Percentiles rank a stretch among this genome's conserved stretches.
Conservation (phyloP, 2,888 invertebrate genomes). For the Petrolisthes manimaculis region DNA sequence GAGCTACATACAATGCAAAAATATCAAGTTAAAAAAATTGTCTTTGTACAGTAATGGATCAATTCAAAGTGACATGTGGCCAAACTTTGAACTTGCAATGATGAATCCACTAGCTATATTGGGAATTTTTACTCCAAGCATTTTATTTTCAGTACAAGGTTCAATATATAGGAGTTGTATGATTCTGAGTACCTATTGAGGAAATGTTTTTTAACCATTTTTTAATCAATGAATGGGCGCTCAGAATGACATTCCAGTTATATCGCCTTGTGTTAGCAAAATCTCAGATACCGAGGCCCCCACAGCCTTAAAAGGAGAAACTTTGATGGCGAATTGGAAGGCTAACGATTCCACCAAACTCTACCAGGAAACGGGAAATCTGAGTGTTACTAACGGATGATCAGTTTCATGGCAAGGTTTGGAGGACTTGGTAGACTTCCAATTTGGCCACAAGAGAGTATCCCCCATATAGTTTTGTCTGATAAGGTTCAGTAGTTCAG, state of each 20-base stretch:
- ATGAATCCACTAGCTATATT: conserved; percentile 35
- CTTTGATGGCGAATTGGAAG: too few species aligned
- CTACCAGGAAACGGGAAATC: too few species aligned
- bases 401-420: too few species aligned
- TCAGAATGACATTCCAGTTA: conserved; percentile 48
- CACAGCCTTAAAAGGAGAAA: conserved; percentile 28
- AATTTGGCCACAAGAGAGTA: too few species aligned
- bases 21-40: neutral
- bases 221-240: conserved; percentile 34
- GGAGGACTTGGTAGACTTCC: too few species aligned
- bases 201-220: conserved; percentile 30
- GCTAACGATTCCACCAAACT: too few species aligned
- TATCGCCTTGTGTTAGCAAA: conserved; percentile 46
- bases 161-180: conserved; percentile 36
- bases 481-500: conserved; percentile 47
- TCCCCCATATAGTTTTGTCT: conserved; percentile 6
- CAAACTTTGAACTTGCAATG: conserved; percentile 48
- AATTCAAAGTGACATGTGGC: conserved; percentile 30
- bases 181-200: conserved; percentile 46
- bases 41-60: conserved; percentile 2
- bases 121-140: conserved; percentile 27
- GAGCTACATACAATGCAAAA: neutral
- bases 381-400: too few species aligned
- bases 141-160: conserved; percentile 37
- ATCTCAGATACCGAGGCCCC: conserved; percentile 28